Conservation (phyloP, 2,113 vertebrate genomes). For the Strix aluco region DNA sequence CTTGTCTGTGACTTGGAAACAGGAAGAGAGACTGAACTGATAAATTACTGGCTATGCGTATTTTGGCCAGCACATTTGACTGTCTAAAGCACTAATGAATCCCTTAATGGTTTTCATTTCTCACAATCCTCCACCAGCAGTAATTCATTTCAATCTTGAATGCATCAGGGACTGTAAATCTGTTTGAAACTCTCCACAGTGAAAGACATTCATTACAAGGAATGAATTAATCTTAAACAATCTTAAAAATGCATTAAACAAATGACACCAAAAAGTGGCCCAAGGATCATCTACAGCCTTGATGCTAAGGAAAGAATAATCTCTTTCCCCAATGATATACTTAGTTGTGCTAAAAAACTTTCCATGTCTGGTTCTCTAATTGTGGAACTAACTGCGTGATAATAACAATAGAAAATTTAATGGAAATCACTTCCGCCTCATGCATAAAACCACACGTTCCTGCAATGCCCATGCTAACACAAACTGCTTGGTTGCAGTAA, state of each 20-base stretch:
- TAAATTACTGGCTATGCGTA: not conserved
- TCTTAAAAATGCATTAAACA: slow-evolving; percentile 29
- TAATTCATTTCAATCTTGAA: slow-evolving; percentile 33
- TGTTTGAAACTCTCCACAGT: slow-evolving; percentile 7
- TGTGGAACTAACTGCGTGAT: not conserved
- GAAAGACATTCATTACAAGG: not conserved
- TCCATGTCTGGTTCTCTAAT: not conserved
- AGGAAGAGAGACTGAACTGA: not conserved
- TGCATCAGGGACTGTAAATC: slow-evolving; percentile 13
- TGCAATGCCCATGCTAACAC: not conserved
- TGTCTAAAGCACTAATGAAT: slow-evolving; percentile 34
- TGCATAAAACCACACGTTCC: not conserved
- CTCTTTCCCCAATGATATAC: not conserved
- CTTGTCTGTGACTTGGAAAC: not conserved
- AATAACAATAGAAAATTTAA: not conserved
- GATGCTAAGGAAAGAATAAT: not conserved
- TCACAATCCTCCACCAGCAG: not conserved
- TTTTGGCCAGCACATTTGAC: slow-evolving; percentile 7
- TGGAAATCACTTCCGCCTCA: not conserved
- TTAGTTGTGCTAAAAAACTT: not conserved
- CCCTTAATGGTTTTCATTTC: slow-evolving; percentile 7
- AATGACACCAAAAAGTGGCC: not conserved
- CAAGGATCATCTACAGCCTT: not conserved
- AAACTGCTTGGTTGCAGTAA: not conserved
- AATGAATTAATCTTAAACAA: not conserved